Percentiles rank a stretch among this genome's conserved stretches.
These are phyloP conservation scores for Neodiprion fabricii DNA, from an alignment of 1,140 invertebrate genomes.

Conservation along the genomic window DNA sequence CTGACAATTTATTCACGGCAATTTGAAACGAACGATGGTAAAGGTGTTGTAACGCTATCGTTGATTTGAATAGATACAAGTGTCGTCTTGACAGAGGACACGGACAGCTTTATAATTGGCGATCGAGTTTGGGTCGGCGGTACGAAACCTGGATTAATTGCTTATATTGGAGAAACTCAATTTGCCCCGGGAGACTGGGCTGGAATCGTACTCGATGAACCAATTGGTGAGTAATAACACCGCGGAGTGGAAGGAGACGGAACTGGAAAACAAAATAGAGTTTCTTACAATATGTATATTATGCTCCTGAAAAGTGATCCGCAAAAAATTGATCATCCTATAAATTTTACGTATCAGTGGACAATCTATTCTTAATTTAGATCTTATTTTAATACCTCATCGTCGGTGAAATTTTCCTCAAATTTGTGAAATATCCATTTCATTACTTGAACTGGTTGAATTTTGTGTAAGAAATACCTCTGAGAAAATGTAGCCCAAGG, in stretches of 20 bases:
- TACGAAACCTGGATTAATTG: conserved; percentile 92
- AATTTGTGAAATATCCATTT: no score
- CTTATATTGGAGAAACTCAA: conserved; percentile 97
- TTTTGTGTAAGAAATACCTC: no score
- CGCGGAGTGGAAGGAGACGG: not conserved
- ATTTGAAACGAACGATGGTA: not conserved
- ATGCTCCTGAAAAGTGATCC: not conserved
- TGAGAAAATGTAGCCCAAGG: no score
- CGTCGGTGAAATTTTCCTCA: no score
- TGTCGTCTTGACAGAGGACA: conserved; percentile 85
- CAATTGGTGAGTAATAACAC: conserved; percentile 73
- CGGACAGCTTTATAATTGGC: conserved; percentile 95
- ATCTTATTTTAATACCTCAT: no score
- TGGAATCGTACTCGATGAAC: conserved; percentile 93
- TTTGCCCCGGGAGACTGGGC: conserved; percentile 97
- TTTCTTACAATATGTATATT: no score
- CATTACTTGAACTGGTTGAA: no score
- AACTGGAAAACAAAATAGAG: no score
- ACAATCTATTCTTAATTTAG: no score
- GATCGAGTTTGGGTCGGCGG: conserved; percentile 95
- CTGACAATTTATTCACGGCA: no score
- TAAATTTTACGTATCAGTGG: no score
- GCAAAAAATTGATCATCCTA: no score
- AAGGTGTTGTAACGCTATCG: conserved; percentile 3
- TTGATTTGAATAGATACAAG: conserved; percentile 72